Evolutionary conservation across 2,113 vertebrate species (phyloP), one percentile per base, ranked within the genome.

Genomic region (Scalopus aquaticus): DNA sequence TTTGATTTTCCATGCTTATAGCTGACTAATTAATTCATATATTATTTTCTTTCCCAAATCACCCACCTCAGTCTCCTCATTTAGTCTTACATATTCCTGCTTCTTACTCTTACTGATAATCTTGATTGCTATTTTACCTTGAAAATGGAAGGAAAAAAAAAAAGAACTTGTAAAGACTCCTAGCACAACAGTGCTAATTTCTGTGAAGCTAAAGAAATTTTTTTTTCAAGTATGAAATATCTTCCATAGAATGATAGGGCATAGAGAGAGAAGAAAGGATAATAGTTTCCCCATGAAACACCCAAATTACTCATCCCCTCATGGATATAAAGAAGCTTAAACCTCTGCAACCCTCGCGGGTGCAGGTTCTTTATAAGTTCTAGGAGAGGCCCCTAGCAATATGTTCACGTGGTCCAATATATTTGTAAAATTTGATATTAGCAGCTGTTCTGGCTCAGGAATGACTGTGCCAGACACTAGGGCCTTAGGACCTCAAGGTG

Each of bases 21-120:
- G 49, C 17, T 88, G 22, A 64, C 16, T 62, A 84, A 74, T 81
- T 70, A 80, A 74, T 87, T 69, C 17, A 24, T 60, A 35, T 24
- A 39, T 86, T 76, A 30, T 69, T 93, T 95, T 93, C 30, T 86
- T 39, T 78, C 26, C 26, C 32, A n/a, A 69, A 84, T 20, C n/a
- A 70, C 6, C 0, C 4, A 76, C 19, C 8, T 67, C 28, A 24
- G 16, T 6, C 62, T 64, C 37, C 10, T 2, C 72, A 87, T 79
- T 94, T 8, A 42, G 3, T 60, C 6, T 67, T 69, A 79, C 51
- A 19, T 19, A 17, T 54, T 20, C 51, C 51, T 54, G 51, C 51
- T 54, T 54, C 51, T 54, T 51, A 9, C 49, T 51, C 11, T 51
- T 54, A 12, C 3, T 39, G 9, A 56, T 24, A 28, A 90, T 84